Percentiles rank a stretch among this genome's conserved stretches.
These are phyloP conservation scores for Passer montanus DNA, from an alignment of 2,113 vertebrate genomes.

Conservation along the genomic window DNA sequence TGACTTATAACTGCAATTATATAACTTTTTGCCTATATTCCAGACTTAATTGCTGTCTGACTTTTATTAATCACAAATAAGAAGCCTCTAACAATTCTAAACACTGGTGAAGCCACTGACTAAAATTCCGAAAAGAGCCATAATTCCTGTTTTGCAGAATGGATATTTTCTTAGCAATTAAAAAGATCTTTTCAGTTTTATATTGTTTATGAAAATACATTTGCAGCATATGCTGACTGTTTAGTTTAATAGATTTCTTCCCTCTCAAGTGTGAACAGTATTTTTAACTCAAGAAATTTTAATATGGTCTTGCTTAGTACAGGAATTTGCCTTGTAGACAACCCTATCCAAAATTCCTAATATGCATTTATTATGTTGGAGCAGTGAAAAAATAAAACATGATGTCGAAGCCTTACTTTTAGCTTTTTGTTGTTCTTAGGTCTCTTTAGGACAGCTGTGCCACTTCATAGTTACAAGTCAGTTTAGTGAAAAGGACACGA, in stretches of 20 bases:
- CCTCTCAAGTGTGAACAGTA: neutral
- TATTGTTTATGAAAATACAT: neutral
- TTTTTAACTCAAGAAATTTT: conserved; percentile 5
- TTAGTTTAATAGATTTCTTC: neutral
- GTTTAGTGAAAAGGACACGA: neutral
- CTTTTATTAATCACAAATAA: neutral
- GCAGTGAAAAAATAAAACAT: neutral
- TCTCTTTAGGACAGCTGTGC: neutral
- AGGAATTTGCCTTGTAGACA: neutral
- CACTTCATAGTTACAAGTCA: neutral
- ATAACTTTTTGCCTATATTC: neutral
- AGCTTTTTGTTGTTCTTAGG: neutral
- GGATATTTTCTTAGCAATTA: neutral
- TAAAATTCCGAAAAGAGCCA: neutral
- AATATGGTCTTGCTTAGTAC: neutral
- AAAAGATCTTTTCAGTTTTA: neutral
- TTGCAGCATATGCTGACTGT: neutral
- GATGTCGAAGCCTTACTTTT: neutral
- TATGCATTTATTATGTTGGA: neutral
- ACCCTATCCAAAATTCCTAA: neutral
- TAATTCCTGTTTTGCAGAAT: neutral
- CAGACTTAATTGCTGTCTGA: neutral
- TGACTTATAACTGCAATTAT: neutral
- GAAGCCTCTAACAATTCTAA: neutral
- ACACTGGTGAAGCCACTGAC: neutral